phyloP scores from a whole-genome alignment of 2,113 vertebrate species.

The Promerops cafer region DNA sequence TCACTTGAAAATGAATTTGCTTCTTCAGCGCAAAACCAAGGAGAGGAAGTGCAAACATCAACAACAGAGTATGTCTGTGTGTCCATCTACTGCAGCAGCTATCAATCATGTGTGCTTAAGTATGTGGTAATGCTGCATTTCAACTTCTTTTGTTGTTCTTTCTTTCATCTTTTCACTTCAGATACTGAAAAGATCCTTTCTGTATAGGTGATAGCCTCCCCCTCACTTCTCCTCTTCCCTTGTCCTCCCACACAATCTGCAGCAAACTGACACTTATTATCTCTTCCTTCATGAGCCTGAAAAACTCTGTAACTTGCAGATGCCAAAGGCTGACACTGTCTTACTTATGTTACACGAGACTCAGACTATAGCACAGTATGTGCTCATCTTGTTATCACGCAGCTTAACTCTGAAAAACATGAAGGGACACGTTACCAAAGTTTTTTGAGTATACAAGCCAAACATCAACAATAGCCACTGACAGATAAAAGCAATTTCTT shows the following conservation, averaged over 20 bases:
- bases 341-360: constrained; percentile 1
- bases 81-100: not conserved
- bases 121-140: not conserved
- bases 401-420: not conserved
- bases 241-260: not conserved
- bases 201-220: not conserved
- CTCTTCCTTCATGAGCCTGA: not conserved
- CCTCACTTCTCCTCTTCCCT: not conserved
- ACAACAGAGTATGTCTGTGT: not conserved
- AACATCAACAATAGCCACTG: constrained; percentile 5
- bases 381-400: not conserved
- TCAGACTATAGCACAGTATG: not conserved
- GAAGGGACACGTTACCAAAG: not conserved
- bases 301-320: constrained; percentile 8
- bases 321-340: constrained; percentile 15
- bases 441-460: not conserved
- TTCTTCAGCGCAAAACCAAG: not conserved
- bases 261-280: not conserved
- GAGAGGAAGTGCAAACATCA: not conserved
- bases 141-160: not conserved
- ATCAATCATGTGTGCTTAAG: not conserved
- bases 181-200: not conserved
- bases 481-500: constrained; percentile 25
- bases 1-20: not conserved
- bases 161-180: constrained; percentile 33